Evolutionary conservation across 2,888 invertebrate species (phyloP).

Genomic region (Xanthia togata): DNA sequence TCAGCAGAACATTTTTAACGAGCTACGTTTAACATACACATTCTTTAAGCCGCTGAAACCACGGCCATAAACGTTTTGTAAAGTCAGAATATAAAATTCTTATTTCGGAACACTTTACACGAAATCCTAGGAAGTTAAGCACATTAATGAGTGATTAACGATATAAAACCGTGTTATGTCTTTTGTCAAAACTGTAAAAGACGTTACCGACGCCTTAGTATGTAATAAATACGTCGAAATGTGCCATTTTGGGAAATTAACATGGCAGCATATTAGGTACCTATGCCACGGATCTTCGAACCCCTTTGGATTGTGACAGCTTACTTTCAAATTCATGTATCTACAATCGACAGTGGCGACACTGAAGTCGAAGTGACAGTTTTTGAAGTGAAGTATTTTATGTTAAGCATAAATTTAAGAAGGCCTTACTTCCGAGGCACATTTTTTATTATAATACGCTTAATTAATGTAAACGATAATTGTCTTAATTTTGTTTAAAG

Average conservation of each 20-base stretch:
- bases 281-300: too few species aligned
- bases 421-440: conserved; percentile 29
- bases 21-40: conserved; percentile 5
- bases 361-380: background rate
- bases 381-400: conserved; percentile 25
- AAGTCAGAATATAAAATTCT: background rate
- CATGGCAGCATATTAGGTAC: background rate
- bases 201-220: conserved; percentile 10
- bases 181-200: conserved; percentile 44
- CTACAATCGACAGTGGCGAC: background rate
- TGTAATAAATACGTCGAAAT: conserved; percentile 38
- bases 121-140: conserved; percentile 23
- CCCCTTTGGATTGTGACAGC: too few species aligned
- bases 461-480: conserved; percentile 26
- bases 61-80: background rate
- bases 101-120: conserved; percentile 19
- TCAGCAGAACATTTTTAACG: conserved; percentile 13
- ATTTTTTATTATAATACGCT: conserved; percentile 2
- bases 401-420: conserved; percentile 36
- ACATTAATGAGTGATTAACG: conserved; percentile 20
- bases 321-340: background rate
- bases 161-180: conserved; percentile 24
- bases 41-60: background rate
- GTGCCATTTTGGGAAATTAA: conserved; percentile 28
- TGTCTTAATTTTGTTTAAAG: conserved; percentile 2